A percentile compares a stretch with the other conserved stretches of the same genome.
phyloP scores from a whole-genome alignment of 2,797 vertebrate species.

The Lemur catta region DNA sequence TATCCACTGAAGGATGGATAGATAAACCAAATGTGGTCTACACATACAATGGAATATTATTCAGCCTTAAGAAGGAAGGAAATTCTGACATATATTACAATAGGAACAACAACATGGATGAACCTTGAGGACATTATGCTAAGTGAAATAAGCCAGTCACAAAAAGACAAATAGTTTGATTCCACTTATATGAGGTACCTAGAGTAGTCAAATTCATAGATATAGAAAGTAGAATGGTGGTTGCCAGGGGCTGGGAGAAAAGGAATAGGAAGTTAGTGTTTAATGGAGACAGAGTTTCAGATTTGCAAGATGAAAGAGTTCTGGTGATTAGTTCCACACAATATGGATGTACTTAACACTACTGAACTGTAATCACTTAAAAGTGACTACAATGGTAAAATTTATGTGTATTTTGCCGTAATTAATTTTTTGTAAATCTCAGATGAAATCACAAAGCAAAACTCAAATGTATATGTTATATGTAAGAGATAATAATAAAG shows the following conservation, averaged over 20 bases:
- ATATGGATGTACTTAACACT: neutral
- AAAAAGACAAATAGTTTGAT: neutral
- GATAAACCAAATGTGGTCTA: neutral
- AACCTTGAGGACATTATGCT: neutral
- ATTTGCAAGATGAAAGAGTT: neutral
- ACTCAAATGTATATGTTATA: neutral
- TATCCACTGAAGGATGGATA: neutral
- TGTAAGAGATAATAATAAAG: neutral
- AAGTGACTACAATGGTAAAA: neutral
- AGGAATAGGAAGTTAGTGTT: neutral
- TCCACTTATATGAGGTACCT: neutral
- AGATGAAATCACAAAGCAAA: neutral
- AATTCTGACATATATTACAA: neutral
- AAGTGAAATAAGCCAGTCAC: neutral
- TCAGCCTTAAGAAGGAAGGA: neutral
- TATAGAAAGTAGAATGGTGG: neutral
- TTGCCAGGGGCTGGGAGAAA: neutral
- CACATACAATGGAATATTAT: neutral
- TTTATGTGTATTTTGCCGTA: neutral
- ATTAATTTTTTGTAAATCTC: neutral
- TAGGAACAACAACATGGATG: neutral
- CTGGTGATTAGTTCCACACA: neutral
- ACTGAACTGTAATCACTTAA: neutral
- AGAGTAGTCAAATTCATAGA: neutral
- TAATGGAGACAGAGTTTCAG: neutral